Percentiles rank a stretch among this genome's conserved stretches.
These are phyloP conservation scores for Arctopsyche grandis DNA, from an alignment of 1,140 invertebrate genomes.

Conservation along the genomic window DNA sequence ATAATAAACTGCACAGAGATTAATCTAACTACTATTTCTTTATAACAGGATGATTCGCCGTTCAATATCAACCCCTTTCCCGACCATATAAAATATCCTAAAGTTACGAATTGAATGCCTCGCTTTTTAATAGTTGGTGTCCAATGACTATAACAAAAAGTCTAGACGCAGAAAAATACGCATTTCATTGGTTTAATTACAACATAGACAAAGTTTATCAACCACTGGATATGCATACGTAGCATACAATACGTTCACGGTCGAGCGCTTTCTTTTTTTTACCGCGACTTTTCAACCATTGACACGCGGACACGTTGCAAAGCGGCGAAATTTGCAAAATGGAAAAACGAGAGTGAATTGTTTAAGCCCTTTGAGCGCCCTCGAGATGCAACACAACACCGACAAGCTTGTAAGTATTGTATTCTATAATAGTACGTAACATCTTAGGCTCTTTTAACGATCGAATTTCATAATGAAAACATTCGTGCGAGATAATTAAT, in stretches of 20 bases:
- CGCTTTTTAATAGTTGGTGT: too few relatives aligned
- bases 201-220: neutral
- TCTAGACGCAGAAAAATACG: neutral
- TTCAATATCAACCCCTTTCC: too few relatives aligned
- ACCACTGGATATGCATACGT: neutral
- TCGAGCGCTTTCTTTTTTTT: constrained; percentile 13
- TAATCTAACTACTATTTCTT: too few relatives aligned
- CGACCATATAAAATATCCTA: too few relatives aligned
- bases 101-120: too few relatives aligned
- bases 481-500: constrained; percentile 21
- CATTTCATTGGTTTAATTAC: neutral
- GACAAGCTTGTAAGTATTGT: neutral
- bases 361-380: too few relatives aligned
- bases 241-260: constrained; percentile 6
- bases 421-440: neutral
- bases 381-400: too few relatives aligned
- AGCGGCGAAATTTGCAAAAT: neutral
- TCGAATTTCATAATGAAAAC: constrained; percentile 6
- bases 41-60: too few relatives aligned
- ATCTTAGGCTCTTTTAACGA: too few relatives aligned
- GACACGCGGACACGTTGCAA: neutral
- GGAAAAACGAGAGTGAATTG: neutral
- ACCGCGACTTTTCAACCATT: constrained; percentile 16
- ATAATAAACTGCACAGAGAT: too few relatives aligned
- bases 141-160: too few relatives aligned